A percentile compares a stretch with the other conserved stretches of the same genome.
Evolutionary conservation across 2,797 vertebrate genomes (phyloP).

Genomic region (Anguilla marmorata): DNA sequence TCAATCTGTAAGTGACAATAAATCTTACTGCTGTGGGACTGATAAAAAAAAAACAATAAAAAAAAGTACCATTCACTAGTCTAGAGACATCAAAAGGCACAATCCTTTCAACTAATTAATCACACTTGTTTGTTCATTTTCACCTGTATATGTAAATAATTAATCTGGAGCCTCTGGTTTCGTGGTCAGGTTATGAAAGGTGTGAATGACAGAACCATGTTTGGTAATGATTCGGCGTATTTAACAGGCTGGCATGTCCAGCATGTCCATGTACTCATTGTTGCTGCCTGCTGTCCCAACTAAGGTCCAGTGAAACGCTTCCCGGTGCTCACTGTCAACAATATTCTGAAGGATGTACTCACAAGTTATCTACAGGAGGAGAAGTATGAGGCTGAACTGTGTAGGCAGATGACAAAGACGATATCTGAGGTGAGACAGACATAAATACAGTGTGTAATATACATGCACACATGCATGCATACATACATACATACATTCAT

Average conservation of each 20-base stretch:
- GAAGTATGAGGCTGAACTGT: conserved; percentile 80
- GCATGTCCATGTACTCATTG: neutral
- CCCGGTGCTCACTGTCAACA: conserved; percentile 69
- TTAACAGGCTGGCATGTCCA: neutral
- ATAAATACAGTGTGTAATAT: neutral
- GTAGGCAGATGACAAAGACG: conserved; percentile 82
- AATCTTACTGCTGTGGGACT: neutral
- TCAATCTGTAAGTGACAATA: neutral
- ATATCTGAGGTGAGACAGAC: conserved; percentile 77
- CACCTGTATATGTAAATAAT: neutral
- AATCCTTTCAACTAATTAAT: neutral
- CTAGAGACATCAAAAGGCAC: neutral
- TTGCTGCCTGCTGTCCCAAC: conserved; percentile 16
- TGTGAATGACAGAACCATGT: neutral
- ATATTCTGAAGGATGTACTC: conserved; percentile 84
- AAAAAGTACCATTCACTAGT: neutral
- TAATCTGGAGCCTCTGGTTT: neutral
- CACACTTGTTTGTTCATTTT: neutral
- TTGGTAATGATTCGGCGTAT: neutral
- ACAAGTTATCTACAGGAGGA: conserved; percentile 76
- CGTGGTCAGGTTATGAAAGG: neutral
- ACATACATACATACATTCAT: neutral
- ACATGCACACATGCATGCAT: neutral
- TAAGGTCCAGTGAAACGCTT: conserved; percentile 75
- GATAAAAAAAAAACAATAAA: neutral